Conservation (phyloP, 2,113 vertebrate genomes). For the Aldabrachelys gigantea region DNA sequence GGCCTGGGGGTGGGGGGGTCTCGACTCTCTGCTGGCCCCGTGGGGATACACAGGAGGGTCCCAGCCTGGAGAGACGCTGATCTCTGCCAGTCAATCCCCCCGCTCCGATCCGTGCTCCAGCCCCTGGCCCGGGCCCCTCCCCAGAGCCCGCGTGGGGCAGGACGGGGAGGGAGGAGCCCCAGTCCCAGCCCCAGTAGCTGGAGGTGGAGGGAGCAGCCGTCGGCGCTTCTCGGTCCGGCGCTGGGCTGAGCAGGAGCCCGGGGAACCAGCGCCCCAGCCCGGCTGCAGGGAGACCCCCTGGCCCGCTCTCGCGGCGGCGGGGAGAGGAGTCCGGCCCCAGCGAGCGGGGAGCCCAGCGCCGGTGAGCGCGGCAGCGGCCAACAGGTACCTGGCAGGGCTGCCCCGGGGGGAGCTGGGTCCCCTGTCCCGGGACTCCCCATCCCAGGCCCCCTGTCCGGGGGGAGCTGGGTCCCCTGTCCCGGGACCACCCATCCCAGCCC, state of each 20-base stretch:
- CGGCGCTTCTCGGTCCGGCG: background rate
- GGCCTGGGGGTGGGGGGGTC: background rate
- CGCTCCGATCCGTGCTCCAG: too few relatives aligned
- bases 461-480: too few relatives aligned
- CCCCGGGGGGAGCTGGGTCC: background rate
- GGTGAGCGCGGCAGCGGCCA: background rate
- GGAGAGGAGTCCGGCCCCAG: background rate
- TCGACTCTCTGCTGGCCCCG: too few relatives aligned
- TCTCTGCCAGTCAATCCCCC: too few relatives aligned
- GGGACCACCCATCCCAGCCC: too few relatives aligned
- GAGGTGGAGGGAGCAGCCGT: background rate
- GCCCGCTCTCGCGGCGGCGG: background rate
- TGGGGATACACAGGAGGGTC: background rate
- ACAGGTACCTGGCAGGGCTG: background rate
- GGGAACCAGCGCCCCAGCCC: background rate
- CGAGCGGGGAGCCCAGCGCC: background rate
- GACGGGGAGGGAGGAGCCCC: background rate
- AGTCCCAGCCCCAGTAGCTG: background rate
- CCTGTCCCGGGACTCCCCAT: too few relatives aligned
- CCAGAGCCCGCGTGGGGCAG: background rate
- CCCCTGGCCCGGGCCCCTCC: background rate
- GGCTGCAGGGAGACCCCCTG: background rate
- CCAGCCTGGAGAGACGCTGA: background rate
- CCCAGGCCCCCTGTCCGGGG: background rate
- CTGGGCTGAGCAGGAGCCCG: background rate